A percentile compares a stretch with the other conserved stretches of the same genome.
Conservation (phyloP, 2,888 invertebrate genomes). For the Linnaemya vulpina region DNA sequence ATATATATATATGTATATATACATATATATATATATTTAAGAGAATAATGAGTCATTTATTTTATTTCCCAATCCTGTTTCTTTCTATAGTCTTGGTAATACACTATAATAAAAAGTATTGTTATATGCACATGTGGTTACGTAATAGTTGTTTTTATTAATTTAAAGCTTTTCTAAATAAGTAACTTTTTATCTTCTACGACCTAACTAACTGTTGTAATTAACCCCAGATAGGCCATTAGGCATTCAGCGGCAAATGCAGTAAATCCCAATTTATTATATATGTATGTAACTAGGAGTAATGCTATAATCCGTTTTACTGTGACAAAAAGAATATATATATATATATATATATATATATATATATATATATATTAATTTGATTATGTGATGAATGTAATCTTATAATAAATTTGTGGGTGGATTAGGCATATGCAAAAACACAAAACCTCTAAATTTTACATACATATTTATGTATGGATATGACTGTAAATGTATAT, state of each 20-base stretch:
- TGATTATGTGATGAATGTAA: conserved; percentile 61
- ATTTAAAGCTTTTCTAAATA: conserved; percentile 53
- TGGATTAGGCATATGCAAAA: conserved; percentile 9
- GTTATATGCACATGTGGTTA: neutral
- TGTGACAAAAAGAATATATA: conserved; percentile 13
- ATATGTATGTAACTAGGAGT: conserved; percentile 22
- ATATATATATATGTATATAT: too few relatives aligned
- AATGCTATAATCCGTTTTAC: conserved; percentile 29
- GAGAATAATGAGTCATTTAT: too few relatives aligned
- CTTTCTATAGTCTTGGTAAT: neutral
- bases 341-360: too few relatives aligned
- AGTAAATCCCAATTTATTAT: conserved; percentile 70
- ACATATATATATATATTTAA: too few relatives aligned
- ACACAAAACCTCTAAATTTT: conserved; percentile 42
- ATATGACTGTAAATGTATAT: conserved; percentile 55
- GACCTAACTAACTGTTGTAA: conserved; percentile 79
- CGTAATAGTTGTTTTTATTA: conserved; percentile 26
- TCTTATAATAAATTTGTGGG: conserved; percentile 66
- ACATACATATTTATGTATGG: too few relatives aligned
- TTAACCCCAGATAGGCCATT: conserved; percentile 76
- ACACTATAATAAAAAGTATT: conserved; percentile 3
- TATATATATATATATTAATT: too few relatives aligned
- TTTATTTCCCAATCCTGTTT: too few relatives aligned
- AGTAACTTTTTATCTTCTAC: conserved; percentile 71
- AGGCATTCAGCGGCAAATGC: conserved; percentile 45